Conservation (phyloP, 2,113 vertebrate species). For the Chaetodon trifascialis region DNA sequence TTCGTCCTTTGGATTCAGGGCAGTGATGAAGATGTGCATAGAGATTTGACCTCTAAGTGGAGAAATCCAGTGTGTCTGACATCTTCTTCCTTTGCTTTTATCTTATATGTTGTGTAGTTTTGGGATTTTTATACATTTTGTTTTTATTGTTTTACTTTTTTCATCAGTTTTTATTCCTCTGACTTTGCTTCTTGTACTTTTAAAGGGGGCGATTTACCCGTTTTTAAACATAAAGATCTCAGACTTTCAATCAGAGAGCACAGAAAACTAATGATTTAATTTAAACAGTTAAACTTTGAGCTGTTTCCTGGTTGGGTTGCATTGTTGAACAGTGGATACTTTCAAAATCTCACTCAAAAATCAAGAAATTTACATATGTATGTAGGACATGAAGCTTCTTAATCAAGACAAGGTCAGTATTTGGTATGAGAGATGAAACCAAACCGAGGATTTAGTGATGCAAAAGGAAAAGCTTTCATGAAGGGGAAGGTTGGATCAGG, state of each 20-base stretch:
- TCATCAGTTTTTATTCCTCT: neutral
- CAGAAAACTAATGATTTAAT: too few relatives aligned
- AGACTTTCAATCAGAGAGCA: too few relatives aligned
- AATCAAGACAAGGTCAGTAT: neutral
- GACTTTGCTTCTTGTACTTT: neutral
- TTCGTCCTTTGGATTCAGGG: slow-evolving; percentile 22
- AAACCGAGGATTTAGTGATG: neutral
- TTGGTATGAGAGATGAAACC: too few relatives aligned
- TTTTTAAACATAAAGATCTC: too few relatives aligned
- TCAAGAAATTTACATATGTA: neutral
- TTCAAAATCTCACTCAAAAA: neutral
- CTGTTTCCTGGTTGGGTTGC: neutral
- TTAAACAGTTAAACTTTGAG: too few relatives aligned
- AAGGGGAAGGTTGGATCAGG: neutral
- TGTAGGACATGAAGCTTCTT: neutral
- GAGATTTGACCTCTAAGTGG: slow-evolving; percentile 38
- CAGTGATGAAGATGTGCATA: neutral
- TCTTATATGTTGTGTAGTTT: neutral
- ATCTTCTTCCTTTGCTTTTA: too few relatives aligned
- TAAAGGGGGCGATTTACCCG: neutral
- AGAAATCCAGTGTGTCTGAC: neutral
- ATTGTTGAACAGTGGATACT: neutral
- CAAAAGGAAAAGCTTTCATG: neutral
- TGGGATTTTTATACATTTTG: too few relatives aligned
- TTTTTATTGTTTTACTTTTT: neutral